Percentiles rank a stretch among this genome's conserved stretches.
Evolutionary conservation across 2,113 vertebrate genomes (phyloP).

Genomic region (human (Homo sapiens)): GRCh38 chr11:26649001-26649500

Average conservation of each 20-base stretch:
- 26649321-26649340: neutral
- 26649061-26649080: neutral
- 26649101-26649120: neutral
- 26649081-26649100: neutral
- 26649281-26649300: neutral
- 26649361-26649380: conserved; percentile 6
- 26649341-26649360: neutral
- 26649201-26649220: neutral
- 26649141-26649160: neutral
- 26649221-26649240: neutral
- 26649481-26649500: too few species aligned
- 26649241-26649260: neutral
- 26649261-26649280: conserved; percentile 3
- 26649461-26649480: too few species aligned
- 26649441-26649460: neutral
- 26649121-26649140: conserved; percentile 1
- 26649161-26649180: neutral
- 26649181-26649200: neutral
- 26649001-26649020: neutral
- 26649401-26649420: neutral
- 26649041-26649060: neutral
- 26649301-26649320: neutral
- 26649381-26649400: neutral
- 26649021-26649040: neutral
- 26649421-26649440: neutral